Evolutionary conservation across 2,113 vertebrate genomes (phyloP).

Genomic region (Lanius collurio): DNA sequence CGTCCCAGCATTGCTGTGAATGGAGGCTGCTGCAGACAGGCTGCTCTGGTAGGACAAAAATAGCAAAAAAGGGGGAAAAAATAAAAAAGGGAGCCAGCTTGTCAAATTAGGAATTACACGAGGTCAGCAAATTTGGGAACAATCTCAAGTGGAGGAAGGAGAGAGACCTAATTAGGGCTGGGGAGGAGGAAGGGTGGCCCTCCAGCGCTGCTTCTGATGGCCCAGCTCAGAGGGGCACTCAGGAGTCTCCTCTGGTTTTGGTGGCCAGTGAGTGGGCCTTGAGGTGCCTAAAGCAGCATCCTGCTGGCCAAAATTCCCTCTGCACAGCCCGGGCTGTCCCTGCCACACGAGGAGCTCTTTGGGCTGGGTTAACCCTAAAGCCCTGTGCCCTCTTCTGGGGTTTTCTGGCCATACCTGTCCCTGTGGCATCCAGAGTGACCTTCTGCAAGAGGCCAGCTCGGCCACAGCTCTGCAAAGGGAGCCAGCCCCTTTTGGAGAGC

Average conservation of each 20-base stretch:
- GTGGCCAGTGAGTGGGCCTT: not conserved
- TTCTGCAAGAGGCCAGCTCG: not conserved
- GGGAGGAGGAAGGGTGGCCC: not conserved
- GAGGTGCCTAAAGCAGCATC: not conserved
- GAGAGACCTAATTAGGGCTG: constrained; percentile 30
- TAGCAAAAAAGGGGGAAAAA: not conserved
- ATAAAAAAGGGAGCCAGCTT: not conserved
- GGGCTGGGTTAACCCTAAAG: not conserved
- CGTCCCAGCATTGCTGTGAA: not conserved
- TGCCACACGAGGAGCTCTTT: not conserved
- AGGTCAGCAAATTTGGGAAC: constrained; percentile 62
- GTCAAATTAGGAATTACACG: constrained; percentile 62
- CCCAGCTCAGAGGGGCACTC: not conserved
- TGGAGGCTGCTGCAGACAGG: constrained; percentile 13
- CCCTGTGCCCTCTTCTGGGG: not conserved
- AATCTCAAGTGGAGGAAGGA: not conserved
- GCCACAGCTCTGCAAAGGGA: not conserved
- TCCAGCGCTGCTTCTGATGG: not conserved
- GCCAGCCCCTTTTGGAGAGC: not conserved
- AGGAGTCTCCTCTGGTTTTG: not conserved
- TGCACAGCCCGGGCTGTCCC: not conserved
- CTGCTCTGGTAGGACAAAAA: constrained; percentile 47
- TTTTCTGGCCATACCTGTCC: not conserved
- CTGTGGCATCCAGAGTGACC: not conserved
- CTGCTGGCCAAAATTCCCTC: not conserved